phyloP scores from a whole-genome alignment of 92 coral and sea anemone genomes.

The Porites divaricata region DNA sequence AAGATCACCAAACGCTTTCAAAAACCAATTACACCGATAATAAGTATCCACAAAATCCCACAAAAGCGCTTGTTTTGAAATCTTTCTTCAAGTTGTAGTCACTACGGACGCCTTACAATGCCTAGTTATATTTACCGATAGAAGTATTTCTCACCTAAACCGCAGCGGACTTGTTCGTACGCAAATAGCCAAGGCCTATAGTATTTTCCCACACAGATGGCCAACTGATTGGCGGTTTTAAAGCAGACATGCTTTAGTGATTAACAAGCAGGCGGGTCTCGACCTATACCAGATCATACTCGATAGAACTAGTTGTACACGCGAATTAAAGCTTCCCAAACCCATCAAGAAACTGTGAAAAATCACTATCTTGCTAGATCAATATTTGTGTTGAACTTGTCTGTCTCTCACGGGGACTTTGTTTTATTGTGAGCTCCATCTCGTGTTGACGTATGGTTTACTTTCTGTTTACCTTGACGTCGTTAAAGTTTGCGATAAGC shows the following conservation, averaged over 20 bases:
- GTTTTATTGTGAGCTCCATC: conserved; percentile 7
- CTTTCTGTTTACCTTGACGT: conserved; percentile 6
- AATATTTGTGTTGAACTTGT: conserved; percentile 22
- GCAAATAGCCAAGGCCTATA: neutral
- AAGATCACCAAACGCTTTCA: conserved; percentile 37
- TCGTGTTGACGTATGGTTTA: conserved; percentile 4
- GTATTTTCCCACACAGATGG: conserved; percentile 39
- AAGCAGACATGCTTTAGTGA: conserved; percentile 30
- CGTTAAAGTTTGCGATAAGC: conserved; percentile 16
- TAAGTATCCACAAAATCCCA: conserved; percentile 38
- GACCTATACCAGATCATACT: neutral
- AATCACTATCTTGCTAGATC: conserved; percentile 7
- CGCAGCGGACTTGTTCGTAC: conserved; percentile 4
- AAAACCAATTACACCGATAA: conserved; percentile 44
- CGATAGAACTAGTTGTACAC: neutral
- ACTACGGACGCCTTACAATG: neutral
- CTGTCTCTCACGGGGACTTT: neutral
- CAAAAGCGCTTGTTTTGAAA: conserved; percentile 26
- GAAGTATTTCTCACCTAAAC: conserved; percentile 12
- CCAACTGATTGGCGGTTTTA: conserved; percentile 13
- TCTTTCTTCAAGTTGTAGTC: neutral
- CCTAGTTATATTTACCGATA: neutral
- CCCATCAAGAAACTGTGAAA: neutral
- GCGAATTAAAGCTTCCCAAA: neutral
- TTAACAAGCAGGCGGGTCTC: conserved; percentile 4